Conservation (phyloP, 2,113 vertebrate genomes). For the Glareola pratincola region DNA sequence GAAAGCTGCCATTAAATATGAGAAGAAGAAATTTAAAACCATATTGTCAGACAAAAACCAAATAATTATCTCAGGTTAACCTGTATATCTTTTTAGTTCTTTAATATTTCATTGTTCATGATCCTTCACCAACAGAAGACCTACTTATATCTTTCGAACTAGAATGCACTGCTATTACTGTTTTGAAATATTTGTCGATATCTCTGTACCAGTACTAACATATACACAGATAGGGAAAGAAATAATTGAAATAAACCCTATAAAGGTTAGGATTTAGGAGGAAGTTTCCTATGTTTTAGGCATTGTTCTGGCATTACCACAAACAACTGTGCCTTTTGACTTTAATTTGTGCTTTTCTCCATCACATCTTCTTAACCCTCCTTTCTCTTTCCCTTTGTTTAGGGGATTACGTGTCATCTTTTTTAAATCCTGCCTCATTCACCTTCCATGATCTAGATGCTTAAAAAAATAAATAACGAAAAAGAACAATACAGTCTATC, state of each 20-base stretch:
- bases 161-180: neutral
- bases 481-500: neutral
- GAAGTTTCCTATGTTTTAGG: neutral
- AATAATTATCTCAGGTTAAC: neutral
- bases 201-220: neutral
- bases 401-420: neutral
- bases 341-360: neutral
- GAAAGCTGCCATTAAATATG: neutral
- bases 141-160: neutral
- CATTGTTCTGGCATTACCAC: neutral
- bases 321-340: neutral
- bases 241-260: neutral
- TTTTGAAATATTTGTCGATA: neutral
- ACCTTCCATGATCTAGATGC: neutral
- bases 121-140: neutral
- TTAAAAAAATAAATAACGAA: neutral
- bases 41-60: neutral
- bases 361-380: neutral
- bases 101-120: neutral
- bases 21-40: neutral
- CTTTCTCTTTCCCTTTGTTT: neutral
- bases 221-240: neutral
- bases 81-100: neutral
- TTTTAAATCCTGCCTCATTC: neutral
- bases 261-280: neutral